A percentile compares a stretch with the other conserved stretches of the same genome.
Conservation (phyloP, 2,113 vertebrate genomes). For the Trematocara stigmaticum region DNA sequence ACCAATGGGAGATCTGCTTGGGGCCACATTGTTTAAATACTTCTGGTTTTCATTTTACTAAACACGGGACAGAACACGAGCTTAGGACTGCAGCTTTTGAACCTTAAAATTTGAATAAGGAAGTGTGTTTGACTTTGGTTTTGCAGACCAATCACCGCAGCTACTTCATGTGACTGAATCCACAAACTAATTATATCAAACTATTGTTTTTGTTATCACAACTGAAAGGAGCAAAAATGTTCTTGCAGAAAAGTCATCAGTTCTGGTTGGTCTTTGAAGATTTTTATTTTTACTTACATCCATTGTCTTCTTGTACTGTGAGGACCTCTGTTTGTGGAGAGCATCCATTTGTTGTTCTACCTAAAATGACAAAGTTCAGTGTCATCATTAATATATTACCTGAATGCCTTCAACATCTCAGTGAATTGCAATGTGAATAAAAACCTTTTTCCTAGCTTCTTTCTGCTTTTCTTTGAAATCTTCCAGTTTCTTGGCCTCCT, state of each 20-base stretch:
- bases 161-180: not conserved
- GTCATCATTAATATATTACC: not conserved
- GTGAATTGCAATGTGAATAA: not conserved
- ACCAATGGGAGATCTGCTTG: not conserved
- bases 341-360: constrained; percentile 86
- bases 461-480: constrained; percentile 93
- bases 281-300: constrained; percentile 75
- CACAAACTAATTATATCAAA: not conserved
- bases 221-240: not conserved
- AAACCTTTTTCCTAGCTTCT: constrained; percentile 83
- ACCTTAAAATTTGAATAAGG: not conserved
- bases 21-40: not conserved
- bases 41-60: not conserved
- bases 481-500: constrained; percentile 90
- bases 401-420: not conserved
- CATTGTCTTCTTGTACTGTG: constrained; percentile 93
- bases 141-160: not conserved
- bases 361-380: constrained; percentile 63
- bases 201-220: not conserved
- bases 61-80: not conserved
- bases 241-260: not conserved
- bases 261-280: not conserved
- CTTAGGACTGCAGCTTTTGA: not conserved
- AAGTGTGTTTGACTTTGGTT: not conserved
- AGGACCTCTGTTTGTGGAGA: constrained; percentile 83